Evolutionary conservation across 2,797 vertebrate genomes (phyloP).

Genomic region (Pseudochaenichthys georgianus): DNA sequence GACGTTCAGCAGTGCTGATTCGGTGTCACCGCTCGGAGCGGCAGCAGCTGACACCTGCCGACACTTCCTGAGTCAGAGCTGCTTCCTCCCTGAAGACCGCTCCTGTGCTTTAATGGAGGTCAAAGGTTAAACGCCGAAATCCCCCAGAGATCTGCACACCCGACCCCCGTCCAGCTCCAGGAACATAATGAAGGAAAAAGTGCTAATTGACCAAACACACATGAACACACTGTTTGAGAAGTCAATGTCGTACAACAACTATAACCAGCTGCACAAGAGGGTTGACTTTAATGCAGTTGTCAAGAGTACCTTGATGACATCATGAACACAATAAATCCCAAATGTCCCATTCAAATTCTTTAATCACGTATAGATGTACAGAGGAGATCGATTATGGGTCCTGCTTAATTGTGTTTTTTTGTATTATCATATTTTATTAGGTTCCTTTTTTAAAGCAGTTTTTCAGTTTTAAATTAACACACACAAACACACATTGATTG

Average conservation of each 20-base stretch:
- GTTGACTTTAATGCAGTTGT: background rate
- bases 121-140: slow-evolving; percentile 63
- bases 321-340: background rate
- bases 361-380: no score
- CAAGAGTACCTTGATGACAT: background rate
- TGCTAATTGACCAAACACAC: slow-evolving; percentile 45
- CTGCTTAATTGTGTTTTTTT: background rate
- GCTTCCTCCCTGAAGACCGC: slow-evolving; percentile 57
- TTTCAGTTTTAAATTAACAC: background rate
- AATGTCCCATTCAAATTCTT: background rate
- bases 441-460: background rate
- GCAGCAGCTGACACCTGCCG: slow-evolving; percentile 75
- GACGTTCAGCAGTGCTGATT: slow-evolving; percentile 4
- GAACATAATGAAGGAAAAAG: slow-evolving; percentile 36
- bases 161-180: slow-evolving; percentile 23
- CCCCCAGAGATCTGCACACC: slow-evolving; percentile 41
- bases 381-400: background rate
- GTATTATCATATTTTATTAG: background rate
- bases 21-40: slow-evolving; percentile 47
- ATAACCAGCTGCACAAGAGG: background rate
- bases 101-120: slow-evolving; percentile 53
- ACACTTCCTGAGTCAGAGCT: slow-evolving; percentile 57
- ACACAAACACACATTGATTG: background rate
- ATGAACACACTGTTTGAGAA: background rate
- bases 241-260: background rate